Conservation (phyloP, 1,140 invertebrate species). For the Nilaparvata lugens region DNA sequence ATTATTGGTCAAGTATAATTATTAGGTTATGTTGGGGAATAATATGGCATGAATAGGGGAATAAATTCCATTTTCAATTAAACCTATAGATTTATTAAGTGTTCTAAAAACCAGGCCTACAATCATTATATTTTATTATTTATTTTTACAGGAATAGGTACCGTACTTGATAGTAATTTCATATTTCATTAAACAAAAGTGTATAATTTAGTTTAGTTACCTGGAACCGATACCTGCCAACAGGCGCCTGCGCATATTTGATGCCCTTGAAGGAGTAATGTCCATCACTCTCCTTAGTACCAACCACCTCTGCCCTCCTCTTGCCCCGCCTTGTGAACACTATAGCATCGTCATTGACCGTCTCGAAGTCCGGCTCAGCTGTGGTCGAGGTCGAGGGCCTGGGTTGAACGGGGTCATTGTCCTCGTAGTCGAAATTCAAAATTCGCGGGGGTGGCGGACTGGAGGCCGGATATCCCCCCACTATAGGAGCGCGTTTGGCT, state of each 20-base stretch:
- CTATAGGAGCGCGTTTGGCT: neutral
- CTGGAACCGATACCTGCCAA: conserved; percentile 52
- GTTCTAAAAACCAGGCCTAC: too few species aligned
- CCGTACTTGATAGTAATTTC: too few species aligned
- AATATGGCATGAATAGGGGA: too few species aligned
- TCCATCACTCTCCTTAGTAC: conserved; percentile 25
- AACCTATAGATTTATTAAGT: too few species aligned
- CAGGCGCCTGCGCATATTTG: conserved; percentile 59
- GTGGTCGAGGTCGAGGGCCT: conserved; percentile 7
- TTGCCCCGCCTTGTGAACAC: conserved; percentile 19
- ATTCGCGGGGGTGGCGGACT: neutral
- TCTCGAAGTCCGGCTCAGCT: neutral
- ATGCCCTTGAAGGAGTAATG: conserved; percentile 57
- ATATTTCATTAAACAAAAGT: neutral
- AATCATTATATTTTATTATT: too few species aligned
- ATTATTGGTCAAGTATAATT: too few species aligned
- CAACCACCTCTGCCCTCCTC: conserved; percentile 18
- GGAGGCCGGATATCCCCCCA: neutral
- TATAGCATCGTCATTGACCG: conserved; percentile 1
- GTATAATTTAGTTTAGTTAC: conserved; percentile 33
- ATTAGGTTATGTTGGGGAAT: too few species aligned
- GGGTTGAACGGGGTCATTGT: neutral
- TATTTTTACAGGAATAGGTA: too few species aligned
- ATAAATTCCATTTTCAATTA: too few species aligned
- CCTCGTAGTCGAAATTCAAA: neutral